phyloP scores from a whole-genome alignment of 2,797 vertebrate species.

The Hylomyscus alleni region DNA sequence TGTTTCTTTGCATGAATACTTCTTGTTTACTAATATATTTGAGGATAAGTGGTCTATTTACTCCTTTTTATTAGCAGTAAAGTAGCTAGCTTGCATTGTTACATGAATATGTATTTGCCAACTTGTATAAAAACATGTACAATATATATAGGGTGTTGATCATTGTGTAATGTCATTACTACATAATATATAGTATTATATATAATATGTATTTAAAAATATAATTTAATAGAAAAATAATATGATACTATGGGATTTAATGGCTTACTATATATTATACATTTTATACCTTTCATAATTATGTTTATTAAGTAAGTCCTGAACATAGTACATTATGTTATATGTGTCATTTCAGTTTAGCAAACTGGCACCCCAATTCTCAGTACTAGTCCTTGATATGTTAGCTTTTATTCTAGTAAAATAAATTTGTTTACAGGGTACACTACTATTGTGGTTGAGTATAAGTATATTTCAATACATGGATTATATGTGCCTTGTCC shows the following conservation, averaged over 20 bases:
- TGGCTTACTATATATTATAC: neutral
- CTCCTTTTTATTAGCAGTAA: slow-evolving; percentile 1
- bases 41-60: neutral
- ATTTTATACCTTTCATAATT: neutral
- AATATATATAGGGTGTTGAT: neutral
- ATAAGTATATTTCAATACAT: neutral
- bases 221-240: neutral
- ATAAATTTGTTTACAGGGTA: neutral
- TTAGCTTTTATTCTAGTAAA: neutral
- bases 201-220: neutral
- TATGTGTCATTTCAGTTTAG: neutral
- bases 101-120: neutral
- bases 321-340: neutral
- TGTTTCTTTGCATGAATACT: neutral
- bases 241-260: neutral
- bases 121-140: neutral
- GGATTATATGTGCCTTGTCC: neutral
- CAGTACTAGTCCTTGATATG: neutral
- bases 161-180: neutral
- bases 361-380: neutral
- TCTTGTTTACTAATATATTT: neutral
- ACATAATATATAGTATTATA: neutral
- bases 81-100: neutral
- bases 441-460: neutral
- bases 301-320: neutral